Evolutionary conservation across 1,140 invertebrate species (phyloP), one percentile per base, ranked within the genome.

Genomic region (Trypoxylus dichotomus): DNA sequence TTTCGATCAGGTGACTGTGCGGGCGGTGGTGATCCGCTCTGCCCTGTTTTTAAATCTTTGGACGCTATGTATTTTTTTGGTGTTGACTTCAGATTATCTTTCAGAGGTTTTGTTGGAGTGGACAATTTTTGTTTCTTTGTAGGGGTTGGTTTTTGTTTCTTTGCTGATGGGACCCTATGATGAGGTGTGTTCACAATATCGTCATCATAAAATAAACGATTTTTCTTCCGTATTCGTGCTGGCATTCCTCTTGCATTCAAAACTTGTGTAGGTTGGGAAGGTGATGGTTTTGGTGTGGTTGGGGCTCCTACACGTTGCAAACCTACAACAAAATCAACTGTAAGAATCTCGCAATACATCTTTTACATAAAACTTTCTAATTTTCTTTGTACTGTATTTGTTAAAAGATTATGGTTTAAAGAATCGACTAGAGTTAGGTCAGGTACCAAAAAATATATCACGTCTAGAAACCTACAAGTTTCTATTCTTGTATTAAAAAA

Each of bases 151-250:
- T 90, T 92, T 74, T 88, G 85, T 81, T 87, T 88, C 79, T 92
- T 90, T 19, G 89, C 88, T 75, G 92, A 91, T 10, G 92, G 91
- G 76, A 90, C 88, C 77, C 91, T 88, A 60, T 91, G 90, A 81
- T 93, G 93, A 77, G 90, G 91, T 83, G 92, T 93, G 86, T 94
- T 96, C 47, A 97, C 93, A 83, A 96, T 92, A 84, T 97, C 94
- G 87, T 97, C 95, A 88, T 97, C 96, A 87, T 93, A 97, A 86
- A 97, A 97, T 68, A 96, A 88, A 83, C 92, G 92, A 86, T 97
- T 98, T 83, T 95, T 95, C 86, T 97, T 97, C 74, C 96, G 89
- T 76, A 97, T 96, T 79, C 96, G 89, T 2, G 94, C 94, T 73
- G 96, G 96, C 93, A 95, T 95, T 68, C 95, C 95, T 85, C 95